Base-by-base conservation (phyloP, 2,888 invertebrate species). In the Ferdinandea cuprea region DNA sequence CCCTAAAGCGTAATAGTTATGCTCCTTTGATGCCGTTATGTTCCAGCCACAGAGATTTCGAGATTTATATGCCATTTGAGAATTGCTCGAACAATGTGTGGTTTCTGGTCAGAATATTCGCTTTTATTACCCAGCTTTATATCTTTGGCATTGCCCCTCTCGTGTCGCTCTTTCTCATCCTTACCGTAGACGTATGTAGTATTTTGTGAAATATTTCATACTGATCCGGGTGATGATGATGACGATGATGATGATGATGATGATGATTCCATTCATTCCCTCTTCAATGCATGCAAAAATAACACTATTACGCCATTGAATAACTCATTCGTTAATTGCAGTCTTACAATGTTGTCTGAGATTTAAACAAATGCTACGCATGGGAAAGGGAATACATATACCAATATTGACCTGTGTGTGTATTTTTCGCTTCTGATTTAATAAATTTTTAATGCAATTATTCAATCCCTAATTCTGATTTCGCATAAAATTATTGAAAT, bases 41-140 rank as follows among this genome's bases (percentile, higher is more conserved):
- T 44, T 44, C 52, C 50, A 52, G 32, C 68, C 74, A 76, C 66
- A 76, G 68, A 58, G 48, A 74, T 58, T 50, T 50, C 19, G 58
- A 68, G 74, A 76, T 76, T 76, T 68, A 76, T 76, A 76, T 76
- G 66, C 68, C 74, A 76, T 76, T 68, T 50, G 74, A 59, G 74
- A 68, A 76, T 68, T 76, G 58, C 68, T 76, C 50, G 28, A 76
- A 68, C 68, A 68, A 68, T 76, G 59, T 76, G 76, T 65, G 73
- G 73, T 73, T 73, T 65, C 65, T 56, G 65, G 73, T 56, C 56
- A 73, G 73, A 65, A 56, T 73, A 73, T 76, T 76, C 59, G 58
- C 58, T 76, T 68, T 76, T 76, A 76, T 68, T 59, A 59, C 68
- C 25, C 68, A 59, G 68, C 42, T 68, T 76, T 68, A 74, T 74